Evolutionary conservation across 2,113 vertebrate genomes (phyloP).

Genomic region (Motacilla tschutschensis): DNA sequence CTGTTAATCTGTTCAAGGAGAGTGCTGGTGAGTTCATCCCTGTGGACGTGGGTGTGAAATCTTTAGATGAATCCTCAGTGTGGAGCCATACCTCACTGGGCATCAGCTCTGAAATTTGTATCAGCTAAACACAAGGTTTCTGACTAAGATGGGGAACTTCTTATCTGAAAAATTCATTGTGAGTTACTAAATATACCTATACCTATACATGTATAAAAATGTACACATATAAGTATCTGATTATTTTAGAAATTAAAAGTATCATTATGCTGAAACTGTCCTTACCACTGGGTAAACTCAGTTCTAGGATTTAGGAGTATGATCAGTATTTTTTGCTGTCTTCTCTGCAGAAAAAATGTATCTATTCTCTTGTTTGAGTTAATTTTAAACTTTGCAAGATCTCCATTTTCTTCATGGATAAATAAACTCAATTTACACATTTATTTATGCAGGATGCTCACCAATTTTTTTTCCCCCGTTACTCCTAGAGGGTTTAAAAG

Average conservation of each 20-base stretch:
- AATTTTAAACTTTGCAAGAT: not conserved
- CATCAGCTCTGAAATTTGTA: not conserved
- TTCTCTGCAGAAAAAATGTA: not conserved
- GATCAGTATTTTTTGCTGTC: not conserved
- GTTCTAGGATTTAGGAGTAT: not conserved
- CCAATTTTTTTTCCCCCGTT: not conserved
- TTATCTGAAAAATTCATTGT: not conserved
- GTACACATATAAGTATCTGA: not conserved
- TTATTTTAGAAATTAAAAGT: not conserved
- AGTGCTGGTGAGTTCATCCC: not conserved
- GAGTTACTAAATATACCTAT: accelerated
- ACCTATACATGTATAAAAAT: not conserved
- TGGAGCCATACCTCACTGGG: not conserved
- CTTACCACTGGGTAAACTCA: not conserved
- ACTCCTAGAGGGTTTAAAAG: not conserved
- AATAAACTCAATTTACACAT: not conserved
- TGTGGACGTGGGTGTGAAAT: not conserved
- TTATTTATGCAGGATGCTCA: not conserved
- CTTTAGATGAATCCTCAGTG: not conserved
- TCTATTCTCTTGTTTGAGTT: not conserved
- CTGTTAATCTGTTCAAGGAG: not conserved
- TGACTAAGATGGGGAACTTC: not conserved
- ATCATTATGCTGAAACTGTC: not conserved
- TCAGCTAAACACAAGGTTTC: not conserved
- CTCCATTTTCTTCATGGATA: not conserved